Conservation (phyloP, 2,888 invertebrate genomes). For the Agrotis ipsilon region DNA sequence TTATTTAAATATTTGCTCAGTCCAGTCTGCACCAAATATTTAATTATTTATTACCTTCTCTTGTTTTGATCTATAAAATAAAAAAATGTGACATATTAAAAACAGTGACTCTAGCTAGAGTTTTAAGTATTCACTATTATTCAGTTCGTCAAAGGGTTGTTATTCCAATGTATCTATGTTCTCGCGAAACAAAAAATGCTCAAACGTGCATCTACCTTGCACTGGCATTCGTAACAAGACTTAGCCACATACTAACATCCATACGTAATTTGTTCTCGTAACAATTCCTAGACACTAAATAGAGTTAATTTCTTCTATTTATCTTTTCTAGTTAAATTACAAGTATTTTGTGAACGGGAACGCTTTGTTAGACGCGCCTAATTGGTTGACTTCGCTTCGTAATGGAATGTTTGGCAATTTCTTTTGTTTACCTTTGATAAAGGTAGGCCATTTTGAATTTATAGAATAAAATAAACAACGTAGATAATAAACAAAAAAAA, state of each 20-base stretch:
- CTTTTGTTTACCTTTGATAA: conserved; percentile 23
- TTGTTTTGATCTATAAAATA: too few relatives aligned
- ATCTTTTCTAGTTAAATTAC: conserved; percentile 49
- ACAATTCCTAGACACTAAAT: conserved; percentile 45
- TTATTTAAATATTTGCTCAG: too few relatives aligned
- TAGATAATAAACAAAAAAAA: too few relatives aligned
- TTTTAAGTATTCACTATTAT: too few relatives aligned
- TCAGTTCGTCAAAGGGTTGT: background rate
- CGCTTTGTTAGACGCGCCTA: conserved; percentile 44
- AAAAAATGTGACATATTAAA: too few relatives aligned
- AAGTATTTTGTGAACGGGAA: conserved; percentile 45
- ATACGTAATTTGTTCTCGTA: conserved; percentile 44
- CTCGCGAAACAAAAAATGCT: background rate
- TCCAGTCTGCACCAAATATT: too few relatives aligned
- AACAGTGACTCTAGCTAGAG: too few relatives aligned
- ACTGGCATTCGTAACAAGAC: conserved; percentile 33
- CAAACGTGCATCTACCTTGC: conserved; percentile 3
- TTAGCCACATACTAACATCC: conserved; percentile 38
- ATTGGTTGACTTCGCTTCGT: conserved; percentile 36
- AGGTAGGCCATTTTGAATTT: background rate
- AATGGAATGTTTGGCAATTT: conserved; percentile 38
- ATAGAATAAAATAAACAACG: too few relatives aligned
- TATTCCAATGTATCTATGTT: too few relatives aligned
- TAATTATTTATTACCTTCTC: too few relatives aligned
- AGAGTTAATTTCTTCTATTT: conserved; percentile 60